Evolutionary conservation across 2,113 vertebrate genomes (phyloP).

Genomic region (Dicerorhinus sumatrensis): DNA sequence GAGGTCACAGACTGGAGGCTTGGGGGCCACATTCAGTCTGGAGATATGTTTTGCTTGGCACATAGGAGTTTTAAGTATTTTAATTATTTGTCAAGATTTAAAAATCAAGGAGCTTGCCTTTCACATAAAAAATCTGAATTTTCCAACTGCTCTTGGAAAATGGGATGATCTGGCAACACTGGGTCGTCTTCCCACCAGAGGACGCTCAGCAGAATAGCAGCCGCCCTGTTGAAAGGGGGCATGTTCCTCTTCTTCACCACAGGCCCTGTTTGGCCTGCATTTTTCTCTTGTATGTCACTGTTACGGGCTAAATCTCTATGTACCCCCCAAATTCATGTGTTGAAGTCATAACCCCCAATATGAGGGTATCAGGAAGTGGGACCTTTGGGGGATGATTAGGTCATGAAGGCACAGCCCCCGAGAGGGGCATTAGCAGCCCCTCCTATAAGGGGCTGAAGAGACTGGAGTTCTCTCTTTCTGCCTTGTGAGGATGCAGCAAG

Average conservation of each 20-base stretch:
- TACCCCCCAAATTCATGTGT: not conserved
- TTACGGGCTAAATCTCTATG: not conserved
- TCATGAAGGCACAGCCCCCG: not conserved
- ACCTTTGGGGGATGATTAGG: not conserved
- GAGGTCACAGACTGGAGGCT: not conserved
- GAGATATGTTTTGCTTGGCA: constrained; percentile 45
- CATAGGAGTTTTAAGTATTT: not conserved
- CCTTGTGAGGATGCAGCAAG: not conserved
- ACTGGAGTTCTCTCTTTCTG: not conserved
- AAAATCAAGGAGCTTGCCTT: not conserved
- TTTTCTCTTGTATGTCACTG: not conserved
- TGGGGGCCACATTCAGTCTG: not conserved
- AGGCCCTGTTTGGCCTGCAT: accelerated
- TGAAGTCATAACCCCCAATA: not conserved
- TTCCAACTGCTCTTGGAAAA: not conserved
- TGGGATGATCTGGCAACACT: not conserved
- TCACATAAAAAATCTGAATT: not conserved
- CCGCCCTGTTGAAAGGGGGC: not conserved
- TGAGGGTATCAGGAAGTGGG: not conserved
- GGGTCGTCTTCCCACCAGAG: not conserved
- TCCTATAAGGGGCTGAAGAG: not conserved
- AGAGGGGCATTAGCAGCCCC: not conserved
- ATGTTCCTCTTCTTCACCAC: accelerated
- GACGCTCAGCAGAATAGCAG: not conserved
- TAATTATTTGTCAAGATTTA: not conserved